A percentile compares a stretch with the other conserved stretches of the same genome.
These are phyloP conservation scores for Drosophila paulistorum DNA, from an alignment of 1,140 invertebrate genomes.

Conservation along the genomic window DNA sequence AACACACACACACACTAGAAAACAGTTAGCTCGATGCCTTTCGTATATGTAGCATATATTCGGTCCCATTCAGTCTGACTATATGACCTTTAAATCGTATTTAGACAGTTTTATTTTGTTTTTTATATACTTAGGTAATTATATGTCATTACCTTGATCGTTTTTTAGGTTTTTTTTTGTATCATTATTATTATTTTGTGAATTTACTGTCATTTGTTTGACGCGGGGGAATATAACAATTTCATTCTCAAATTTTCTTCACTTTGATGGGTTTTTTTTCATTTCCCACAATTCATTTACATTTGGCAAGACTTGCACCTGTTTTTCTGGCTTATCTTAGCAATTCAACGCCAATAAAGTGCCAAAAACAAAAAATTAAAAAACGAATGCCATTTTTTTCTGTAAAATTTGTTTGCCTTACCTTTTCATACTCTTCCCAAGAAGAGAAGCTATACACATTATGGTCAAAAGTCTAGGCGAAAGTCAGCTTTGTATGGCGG, in stretches of 20 bases:
- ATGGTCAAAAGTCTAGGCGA: too few species aligned
- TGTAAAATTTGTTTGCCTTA: neutral
- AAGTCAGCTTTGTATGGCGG: too few species aligned
- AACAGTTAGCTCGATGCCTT: constrained; percentile 1
- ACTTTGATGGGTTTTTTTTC: constrained; percentile 23
- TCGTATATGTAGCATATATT: constrained; percentile 17
- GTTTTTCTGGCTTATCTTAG: neutral
- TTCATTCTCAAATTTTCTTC: constrained; percentile 36
- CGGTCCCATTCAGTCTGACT: constrained; percentile 41
- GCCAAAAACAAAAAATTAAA: neutral
- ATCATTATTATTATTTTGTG: constrained; percentile 30
- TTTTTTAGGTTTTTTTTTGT: constrained; percentile 44
- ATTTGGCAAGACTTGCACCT: constrained; percentile 2
- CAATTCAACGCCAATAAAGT: constrained; percentile 1
- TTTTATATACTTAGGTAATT: constrained; percentile 50
- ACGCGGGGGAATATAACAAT: neutral
- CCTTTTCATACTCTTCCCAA: neutral
- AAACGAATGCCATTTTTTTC: neutral
- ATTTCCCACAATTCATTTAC: neutral
- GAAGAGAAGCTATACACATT: neutral
- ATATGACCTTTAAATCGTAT: constrained; percentile 63
- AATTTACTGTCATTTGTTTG: constrained; percentile 64
- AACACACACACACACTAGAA: neutral
- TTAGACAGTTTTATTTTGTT: constrained; percentile 47
- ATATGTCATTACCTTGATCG: constrained; percentile 67